phyloP scores from a whole-genome alignment of 37 sponge, comb jelly and placozoan species.

The Crambe crambe region DNA sequence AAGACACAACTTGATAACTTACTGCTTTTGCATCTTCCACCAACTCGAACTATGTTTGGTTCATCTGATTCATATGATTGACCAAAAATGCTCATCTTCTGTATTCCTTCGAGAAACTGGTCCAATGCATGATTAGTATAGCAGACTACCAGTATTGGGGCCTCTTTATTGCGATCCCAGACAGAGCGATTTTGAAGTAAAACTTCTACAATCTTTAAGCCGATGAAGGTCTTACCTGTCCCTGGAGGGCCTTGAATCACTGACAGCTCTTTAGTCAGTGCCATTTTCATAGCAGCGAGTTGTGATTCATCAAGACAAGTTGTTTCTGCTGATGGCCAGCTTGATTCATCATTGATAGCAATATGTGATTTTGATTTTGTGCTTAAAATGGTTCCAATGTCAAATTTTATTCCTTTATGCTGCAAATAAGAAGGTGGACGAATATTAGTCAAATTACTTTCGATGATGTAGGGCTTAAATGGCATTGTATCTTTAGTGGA shows the following conservation, averaged over 20 bases:
- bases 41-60: conserved; percentile 78
- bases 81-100: conserved; percentile 14
- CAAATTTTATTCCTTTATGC: neutral
- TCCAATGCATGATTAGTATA: conserved; percentile 98
- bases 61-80: too few relatives aligned
- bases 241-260: conserved; percentile 98
- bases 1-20: conserved; percentile 52
- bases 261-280: conserved; percentile 75
- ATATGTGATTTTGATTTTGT: neutral
- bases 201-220: conserved; percentile 73
- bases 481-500: conserved; percentile 34
- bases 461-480: conserved; percentile 64
- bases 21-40: conserved; percentile 85
- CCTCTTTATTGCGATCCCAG: conserved; percentile 46
- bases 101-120: conserved; percentile 84
- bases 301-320: conserved; percentile 75
- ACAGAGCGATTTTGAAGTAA: conserved; percentile 46
- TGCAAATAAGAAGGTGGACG: conserved; percentile 25
- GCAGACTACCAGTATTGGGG: conserved; percentile 88
- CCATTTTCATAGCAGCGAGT: conserved; percentile 60
- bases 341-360: neutral
- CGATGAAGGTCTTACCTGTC: conserved; percentile 93
- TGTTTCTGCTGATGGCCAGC: conserved; percentile 42
- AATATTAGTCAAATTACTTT: neutral
- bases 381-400: neutral